Evolutionary conservation across 2,113 vertebrate genomes (phyloP), one percentile per base, ranked within the genome.

Genomic region (Laticauda laticaudata): DNA sequence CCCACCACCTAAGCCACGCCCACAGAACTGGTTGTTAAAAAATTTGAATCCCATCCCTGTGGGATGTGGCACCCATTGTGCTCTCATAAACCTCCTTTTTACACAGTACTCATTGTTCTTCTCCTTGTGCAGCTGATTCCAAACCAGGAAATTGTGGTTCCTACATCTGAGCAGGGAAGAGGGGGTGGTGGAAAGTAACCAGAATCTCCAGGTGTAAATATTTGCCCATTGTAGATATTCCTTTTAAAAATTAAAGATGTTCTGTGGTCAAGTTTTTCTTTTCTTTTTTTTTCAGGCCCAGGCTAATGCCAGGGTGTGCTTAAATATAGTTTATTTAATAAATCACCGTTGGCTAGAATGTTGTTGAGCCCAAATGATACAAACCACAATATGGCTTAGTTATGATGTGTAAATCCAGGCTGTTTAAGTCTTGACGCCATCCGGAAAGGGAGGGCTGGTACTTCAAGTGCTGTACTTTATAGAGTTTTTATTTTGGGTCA

Each of bases 121-220:
- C 48, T 7, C 18, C 34, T 26, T 87, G 54, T 18, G 64, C 15
- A 23, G 29, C 92, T 75, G 87, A 69, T 5, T 92, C 93, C 69
- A 23, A 2, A 89, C 23, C 93, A 89, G 90, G 45, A 43, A 93
- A 94, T 4, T 20, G 26, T 69, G 18, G 34, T 90, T 91, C 90
- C 86, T 85, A 93, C 53, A 3, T 59, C 64, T 56, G 18, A 43
- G 18, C 18, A 8, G 3, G 7, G 75, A 3, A 45, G 45, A 45
- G n/a, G 2, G 4, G 29, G 14, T 1, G 23, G 24, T 2, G 0
- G 1, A 6, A 15, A 39, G 15, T 81, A 39, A 81, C 15, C 39
- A 39, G 18, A 39, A 39, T 81, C 15, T 20, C 15, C 34, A 39
- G 34, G 64, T 61, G 34, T 12, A 90, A 51, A 51, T 9, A 53